Conservation (phyloP, 1,140 invertebrate genomes). For the Araneus ventricosus region DNA sequence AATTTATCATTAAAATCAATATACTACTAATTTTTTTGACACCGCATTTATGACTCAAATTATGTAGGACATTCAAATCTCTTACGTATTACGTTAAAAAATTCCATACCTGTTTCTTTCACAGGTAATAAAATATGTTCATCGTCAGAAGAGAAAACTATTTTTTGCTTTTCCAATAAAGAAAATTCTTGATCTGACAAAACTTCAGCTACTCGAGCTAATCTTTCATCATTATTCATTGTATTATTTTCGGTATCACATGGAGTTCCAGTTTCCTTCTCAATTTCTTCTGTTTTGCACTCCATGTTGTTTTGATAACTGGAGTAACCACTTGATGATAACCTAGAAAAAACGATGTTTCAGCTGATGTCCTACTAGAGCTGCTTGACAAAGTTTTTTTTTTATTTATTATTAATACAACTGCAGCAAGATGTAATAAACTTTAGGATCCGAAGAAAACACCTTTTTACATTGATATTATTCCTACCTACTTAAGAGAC, state of each 20-base stretch:
- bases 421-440: no score
- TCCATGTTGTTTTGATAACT: constrained; percentile 57
- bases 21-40: no score
- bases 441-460: no score
- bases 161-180: not conserved
- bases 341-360: no score
- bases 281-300: not conserved
- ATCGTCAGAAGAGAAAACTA: not conserved
- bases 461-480: no score
- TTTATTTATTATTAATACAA: no score
- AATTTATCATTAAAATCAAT: no score
- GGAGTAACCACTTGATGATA: not conserved
- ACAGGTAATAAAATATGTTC: not conserved
- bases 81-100: not conserved
- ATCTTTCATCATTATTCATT: constrained; percentile 65
- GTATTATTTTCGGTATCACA: constrained; percentile 41
- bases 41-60: not conserved
- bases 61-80: not conserved
- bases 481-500: no score
- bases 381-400: no score
- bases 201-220: constrained; percentile 52
- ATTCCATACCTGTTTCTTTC: not conserved
- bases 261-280: constrained; percentile 26
- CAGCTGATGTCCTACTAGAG: no score
- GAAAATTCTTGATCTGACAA: constrained; percentile 44